Percentiles rank a stretch among this genome's conserved stretches.
These are phyloP conservation scores for Grammomys dolichurus DNA, from an alignment of 2,113 vertebrate genomes.

Conservation along the genomic window DNA sequence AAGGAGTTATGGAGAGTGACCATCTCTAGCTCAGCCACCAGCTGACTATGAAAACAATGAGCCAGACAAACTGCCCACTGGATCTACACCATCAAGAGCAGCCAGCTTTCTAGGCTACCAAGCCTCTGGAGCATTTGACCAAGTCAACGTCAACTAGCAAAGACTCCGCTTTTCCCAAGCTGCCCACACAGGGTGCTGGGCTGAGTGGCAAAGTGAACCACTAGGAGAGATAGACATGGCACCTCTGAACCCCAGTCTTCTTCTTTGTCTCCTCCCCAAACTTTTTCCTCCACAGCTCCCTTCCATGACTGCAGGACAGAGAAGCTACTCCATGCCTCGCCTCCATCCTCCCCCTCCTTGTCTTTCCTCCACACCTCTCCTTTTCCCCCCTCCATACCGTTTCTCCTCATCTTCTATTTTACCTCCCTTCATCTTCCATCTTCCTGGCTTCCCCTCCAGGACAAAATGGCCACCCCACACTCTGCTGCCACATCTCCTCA, in stretches of 20 bases:
- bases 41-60: background rate
- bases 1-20: accelerated
- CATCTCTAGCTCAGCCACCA: background rate
- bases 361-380: background rate
- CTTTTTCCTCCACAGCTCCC: background rate
- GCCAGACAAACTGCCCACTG: background rate
- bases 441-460: background rate
- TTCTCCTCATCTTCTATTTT: background rate
- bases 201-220: background rate
- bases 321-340: background rate
- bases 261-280: background rate
- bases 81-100: accelerated
- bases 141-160: background rate
- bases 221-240: accelerated
- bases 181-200: background rate
- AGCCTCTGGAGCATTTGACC: accelerated
- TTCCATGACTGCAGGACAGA: background rate
- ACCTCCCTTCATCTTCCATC: background rate
- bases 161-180: background rate
- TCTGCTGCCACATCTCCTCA: background rate
- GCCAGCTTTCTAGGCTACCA: accelerated
- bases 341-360: background rate
- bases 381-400: background rate
- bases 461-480: background rate
- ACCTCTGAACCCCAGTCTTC: background rate